Conservation (phyloP, 1,140 invertebrate species). For the Orius insidiosus region DNA sequence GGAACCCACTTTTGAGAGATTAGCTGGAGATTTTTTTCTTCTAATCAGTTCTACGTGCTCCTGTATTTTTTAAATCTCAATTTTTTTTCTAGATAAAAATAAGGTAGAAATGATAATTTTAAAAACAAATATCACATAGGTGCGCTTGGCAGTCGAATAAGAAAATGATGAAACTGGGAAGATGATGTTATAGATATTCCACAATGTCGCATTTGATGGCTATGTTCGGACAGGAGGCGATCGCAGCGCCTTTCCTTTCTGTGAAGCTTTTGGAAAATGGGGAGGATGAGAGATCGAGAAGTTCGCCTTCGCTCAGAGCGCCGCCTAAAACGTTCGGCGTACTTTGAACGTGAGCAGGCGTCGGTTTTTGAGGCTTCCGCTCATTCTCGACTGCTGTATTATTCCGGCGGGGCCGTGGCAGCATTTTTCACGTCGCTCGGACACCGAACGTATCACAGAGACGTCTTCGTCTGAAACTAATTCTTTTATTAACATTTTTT, state of each 20-base stretch:
- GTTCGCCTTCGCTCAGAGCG: conserved; percentile 65
- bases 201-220: conserved; percentile 92
- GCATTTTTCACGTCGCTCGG: conserved; percentile 29
- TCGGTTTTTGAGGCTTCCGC: conserved; percentile 21
- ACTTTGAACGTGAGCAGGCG: conserved; percentile 34
- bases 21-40: no score
- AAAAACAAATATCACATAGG: no score
- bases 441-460: conserved; percentile 31
- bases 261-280: conserved; percentile 77
- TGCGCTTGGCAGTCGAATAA: no score
- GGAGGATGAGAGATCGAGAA: conserved; percentile 62
- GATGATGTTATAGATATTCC: conserved; percentile 66
- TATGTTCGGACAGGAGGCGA: conserved; percentile 81
- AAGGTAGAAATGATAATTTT: no score
- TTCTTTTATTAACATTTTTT: no score
- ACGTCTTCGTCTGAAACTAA: conserved; percentile 19
- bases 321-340: conserved; percentile 30
- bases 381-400: no score
- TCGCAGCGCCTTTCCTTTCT: conserved; percentile 59
- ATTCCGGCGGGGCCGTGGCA: conserved; percentile 23
- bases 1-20: no score
- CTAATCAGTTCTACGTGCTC: no score
- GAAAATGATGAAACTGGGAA: no score
- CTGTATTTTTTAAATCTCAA: no score
- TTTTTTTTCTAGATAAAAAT: no score